Percentiles rank a stretch among this genome's conserved stretches.
These are phyloP conservation scores for Stegophylla sp. DNA, from an alignment of 2,888 invertebrate species.

Conservation along the genomic window DNA sequence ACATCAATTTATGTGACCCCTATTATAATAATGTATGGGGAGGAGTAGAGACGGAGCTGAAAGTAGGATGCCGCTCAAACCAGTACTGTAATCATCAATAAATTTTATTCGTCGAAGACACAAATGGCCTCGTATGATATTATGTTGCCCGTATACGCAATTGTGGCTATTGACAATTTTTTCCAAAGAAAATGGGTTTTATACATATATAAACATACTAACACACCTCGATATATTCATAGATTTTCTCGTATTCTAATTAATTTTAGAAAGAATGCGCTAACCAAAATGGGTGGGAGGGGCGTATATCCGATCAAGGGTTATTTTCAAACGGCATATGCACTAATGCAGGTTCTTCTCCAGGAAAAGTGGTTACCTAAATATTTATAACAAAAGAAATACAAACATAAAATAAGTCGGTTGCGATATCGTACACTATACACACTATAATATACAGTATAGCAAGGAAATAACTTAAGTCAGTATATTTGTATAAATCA, in stretches of 20 bases:
- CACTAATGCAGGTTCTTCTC: no score
- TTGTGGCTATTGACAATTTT: constrained; percentile 16
- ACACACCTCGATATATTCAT: no score
- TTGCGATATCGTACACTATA: no score
- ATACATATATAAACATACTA: no score
- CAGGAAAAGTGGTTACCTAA: no score
- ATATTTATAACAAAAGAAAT: no score
- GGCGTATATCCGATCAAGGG: no score
- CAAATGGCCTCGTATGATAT: constrained; percentile 34
- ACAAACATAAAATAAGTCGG: no score
- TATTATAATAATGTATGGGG: not conserved
- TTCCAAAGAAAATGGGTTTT: constrained; percentile 10
- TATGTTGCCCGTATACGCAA: not conserved
- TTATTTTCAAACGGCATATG: no score
- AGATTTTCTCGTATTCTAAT: not conserved
- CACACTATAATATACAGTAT: no score
- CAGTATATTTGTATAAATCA: no score
- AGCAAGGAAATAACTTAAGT: no score
- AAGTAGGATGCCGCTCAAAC: constrained; percentile 18
- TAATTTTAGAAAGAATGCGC: not conserved
- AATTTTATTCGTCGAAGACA: constrained; percentile 43
- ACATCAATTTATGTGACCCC: constrained; percentile 52
- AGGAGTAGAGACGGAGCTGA: constrained; percentile 25
- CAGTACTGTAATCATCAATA: constrained; percentile 44
- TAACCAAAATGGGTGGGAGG: not conserved